These are phyloP conservation scores for Pyrrhia umbra DNA, from an alignment of 2,888 invertebrate genomes.

Conservation along the genomic window DNA sequence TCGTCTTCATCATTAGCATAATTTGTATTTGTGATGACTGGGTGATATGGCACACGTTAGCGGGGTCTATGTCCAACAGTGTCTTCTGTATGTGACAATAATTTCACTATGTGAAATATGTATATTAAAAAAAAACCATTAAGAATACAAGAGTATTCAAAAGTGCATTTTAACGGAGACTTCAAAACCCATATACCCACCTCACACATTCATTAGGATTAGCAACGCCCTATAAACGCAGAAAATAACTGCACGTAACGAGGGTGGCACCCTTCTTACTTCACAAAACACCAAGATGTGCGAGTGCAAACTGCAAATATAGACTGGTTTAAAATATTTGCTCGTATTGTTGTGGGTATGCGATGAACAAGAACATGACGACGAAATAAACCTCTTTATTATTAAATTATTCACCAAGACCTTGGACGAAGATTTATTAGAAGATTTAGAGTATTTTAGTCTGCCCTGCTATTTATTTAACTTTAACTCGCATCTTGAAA, in stretches of 20 bases:
- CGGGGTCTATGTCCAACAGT: too few species aligned
- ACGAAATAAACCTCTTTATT: neutral
- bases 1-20: too few species aligned
- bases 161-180: slow-evolving; percentile 20
- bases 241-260: slow-evolving; percentile 79
- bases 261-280: slow-evolving; percentile 77
- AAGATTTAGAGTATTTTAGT: too few species aligned
- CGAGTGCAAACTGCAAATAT: slow-evolving; percentile 50
- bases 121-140: slow-evolving; percentile 23
- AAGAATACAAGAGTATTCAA: slow-evolving; percentile 5
- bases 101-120: too few species aligned
- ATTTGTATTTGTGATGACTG: too few species aligned
- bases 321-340: slow-evolving; percentile 35
- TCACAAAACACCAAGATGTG: slow-evolving; percentile 58
- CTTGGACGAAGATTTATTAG: too few species aligned
- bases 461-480: too few species aligned
- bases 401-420: neutral
- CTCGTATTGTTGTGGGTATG: slow-evolving; percentile 13
- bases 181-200: slow-evolving; percentile 26
- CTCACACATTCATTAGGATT: slow-evolving; percentile 68
- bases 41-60: too few species aligned
- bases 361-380: slow-evolving; percentile 16
- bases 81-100: too few species aligned
- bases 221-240: slow-evolving; percentile 75
- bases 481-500: too few species aligned